Conservation (phyloP, 2,113 vertebrate genomes). For the Columbina picui region DNA sequence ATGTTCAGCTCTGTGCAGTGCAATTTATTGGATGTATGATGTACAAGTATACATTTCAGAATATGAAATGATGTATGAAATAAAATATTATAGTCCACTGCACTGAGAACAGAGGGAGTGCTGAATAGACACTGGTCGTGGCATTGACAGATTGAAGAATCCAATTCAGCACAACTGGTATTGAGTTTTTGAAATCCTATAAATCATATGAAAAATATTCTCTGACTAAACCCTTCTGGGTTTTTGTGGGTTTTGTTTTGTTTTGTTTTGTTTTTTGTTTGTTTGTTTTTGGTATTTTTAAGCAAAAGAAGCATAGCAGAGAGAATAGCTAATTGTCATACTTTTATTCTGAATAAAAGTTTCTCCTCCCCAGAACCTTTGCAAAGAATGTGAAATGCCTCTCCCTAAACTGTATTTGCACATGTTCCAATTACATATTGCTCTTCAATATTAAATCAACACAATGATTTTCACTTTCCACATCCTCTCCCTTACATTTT, state of each 20-base stretch:
- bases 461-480: neutral
- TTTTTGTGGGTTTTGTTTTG: no score
- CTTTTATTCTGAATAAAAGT: neutral
- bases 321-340: neutral
- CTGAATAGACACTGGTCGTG: neutral
- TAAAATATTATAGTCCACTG: neutral
- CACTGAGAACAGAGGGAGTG: neutral
- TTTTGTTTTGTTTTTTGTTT: no score
- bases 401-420: neutral
- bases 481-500: slow-evolving; percentile 5
- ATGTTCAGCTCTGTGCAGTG: neutral
- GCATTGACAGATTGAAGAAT: neutral
- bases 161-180: neutral
- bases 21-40: neutral
- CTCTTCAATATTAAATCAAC: slow-evolving; percentile 39
- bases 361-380: neutral
- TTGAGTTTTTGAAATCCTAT: neutral
- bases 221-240: neutral
- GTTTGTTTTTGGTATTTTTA: neutral
- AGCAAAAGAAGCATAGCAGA: neutral
- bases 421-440: neutral
- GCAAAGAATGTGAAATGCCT: neutral
- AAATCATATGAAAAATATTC: neutral
- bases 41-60: neutral
- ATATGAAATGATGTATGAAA: slow-evolving; percentile 31